Conservation (phyloP, 1,140 invertebrate genomes). For the Heliothis subflexa region DNA sequence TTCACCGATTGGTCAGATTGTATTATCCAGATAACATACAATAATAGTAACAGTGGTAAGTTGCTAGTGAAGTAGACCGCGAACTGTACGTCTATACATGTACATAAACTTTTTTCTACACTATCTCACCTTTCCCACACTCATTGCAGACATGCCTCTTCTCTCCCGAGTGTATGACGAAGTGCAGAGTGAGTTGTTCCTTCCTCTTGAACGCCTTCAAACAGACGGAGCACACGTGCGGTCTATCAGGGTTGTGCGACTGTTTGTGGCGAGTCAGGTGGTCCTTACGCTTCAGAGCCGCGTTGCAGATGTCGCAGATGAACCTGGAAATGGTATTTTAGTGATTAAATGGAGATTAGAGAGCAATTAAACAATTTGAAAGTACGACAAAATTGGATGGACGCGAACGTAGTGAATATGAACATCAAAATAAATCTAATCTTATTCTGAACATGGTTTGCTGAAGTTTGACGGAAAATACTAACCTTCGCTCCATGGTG, state of each 20-base stretch:
- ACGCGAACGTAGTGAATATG: too few relatives aligned
- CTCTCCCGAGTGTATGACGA: constrained; percentile 94
- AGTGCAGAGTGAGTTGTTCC: constrained; percentile 94
- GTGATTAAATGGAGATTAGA: not conserved
- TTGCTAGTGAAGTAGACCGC: too few relatives aligned
- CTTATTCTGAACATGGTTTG: too few relatives aligned
- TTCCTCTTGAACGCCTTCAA: constrained; percentile 94
- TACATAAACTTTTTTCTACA: too few relatives aligned
- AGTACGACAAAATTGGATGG: too few relatives aligned
- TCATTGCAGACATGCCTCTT: constrained; percentile 94
- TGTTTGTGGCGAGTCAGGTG: constrained; percentile 93
- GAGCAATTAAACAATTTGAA: too few relatives aligned
- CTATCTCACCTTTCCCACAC: constrained; percentile 91
- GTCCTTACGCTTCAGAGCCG: constrained; percentile 93
- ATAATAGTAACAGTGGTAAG: too few relatives aligned
- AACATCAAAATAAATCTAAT: too few relatives aligned
- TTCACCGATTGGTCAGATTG: too few relatives aligned
- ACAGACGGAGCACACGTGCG: constrained; percentile 93
- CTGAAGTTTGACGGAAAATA: not conserved
- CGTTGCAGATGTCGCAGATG: constrained; percentile 95
- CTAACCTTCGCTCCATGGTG: constrained; percentile 90
- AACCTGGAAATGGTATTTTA: constrained; percentile 84
- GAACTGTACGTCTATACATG: too few relatives aligned
- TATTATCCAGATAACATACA: too few relatives aligned
- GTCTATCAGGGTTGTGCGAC: constrained; percentile 92